Evolutionary conservation across 2,113 vertebrate species (phyloP).

Genomic region (Sceloporus tristichus): DNA sequence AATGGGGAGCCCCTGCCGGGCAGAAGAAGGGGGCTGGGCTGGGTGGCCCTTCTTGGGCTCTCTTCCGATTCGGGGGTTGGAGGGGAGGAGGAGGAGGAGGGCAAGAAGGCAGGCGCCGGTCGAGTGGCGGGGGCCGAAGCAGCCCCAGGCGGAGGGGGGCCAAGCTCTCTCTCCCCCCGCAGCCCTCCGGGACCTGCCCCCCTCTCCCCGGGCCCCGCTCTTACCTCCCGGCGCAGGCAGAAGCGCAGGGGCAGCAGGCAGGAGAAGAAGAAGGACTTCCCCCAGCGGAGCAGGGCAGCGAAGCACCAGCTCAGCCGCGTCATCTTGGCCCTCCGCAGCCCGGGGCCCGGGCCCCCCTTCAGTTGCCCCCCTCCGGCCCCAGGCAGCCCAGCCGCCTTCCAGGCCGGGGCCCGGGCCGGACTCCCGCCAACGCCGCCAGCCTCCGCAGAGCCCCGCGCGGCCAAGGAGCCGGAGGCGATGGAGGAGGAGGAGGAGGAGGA

Average conservation of each 20-base stretch:
- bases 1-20: too few relatives aligned
- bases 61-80: not conserved
- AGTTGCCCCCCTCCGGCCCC: too few relatives aligned
- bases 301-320: constrained; percentile 85
- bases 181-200: not conserved
- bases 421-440: not conserved
- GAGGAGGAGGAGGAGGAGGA: not conserved
- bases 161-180: not conserved
- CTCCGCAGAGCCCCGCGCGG: constrained; percentile 37
- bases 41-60: too few relatives aligned
- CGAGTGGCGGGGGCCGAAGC: not conserved
- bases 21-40: too few relatives aligned
- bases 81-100: not conserved
- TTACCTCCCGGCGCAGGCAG: constrained; percentile 73
- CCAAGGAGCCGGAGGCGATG: not conserved
- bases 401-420: too few relatives aligned
- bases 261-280: constrained; percentile 83
- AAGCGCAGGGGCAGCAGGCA: constrained; percentile 84
- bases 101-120: not conserved
- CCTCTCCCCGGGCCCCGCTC: not conserved
- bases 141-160: too few relatives aligned
- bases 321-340: constrained; percentile 73
- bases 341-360: too few relatives aligned
- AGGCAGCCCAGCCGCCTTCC: too few relatives aligned
- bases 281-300: constrained; percentile 82